phyloP scores from a whole-genome alignment of 2,888 invertebrate species.

The Ashinkailepas kermadecensis region DNA sequence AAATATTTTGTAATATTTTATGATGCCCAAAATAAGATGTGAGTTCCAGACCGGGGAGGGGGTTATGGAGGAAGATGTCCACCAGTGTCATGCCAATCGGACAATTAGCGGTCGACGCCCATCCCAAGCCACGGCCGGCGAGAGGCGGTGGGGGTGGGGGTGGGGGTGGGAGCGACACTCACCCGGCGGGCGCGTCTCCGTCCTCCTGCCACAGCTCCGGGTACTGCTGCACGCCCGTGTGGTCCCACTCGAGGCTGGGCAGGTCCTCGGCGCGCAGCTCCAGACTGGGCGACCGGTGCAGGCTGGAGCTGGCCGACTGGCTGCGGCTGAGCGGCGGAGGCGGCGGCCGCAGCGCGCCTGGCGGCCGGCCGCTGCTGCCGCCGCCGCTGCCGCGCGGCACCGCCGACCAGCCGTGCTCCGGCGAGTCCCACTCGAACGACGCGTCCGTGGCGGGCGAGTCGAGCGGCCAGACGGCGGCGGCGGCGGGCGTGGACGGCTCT shows the following conservation, averaged over 20 bases:
- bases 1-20: too few species aligned
- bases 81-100: too few species aligned
- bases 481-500: background rate
- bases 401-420: constrained; percentile 32
- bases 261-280: constrained; percentile 29
- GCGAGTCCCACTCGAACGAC: constrained; percentile 34
- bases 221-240: constrained; percentile 30
- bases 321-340: background rate
- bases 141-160: too few species aligned
- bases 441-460: constrained; percentile 29
- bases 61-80: too few species aligned
- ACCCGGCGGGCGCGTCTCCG: too few species aligned
- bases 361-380: background rate
- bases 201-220: constrained; percentile 21
- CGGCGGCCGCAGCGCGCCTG: background rate
- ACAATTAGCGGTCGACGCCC: too few species aligned
- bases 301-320: constrained; percentile 7
- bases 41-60: too few species aligned
- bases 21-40: too few species aligned
- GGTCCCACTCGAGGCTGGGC: constrained; percentile 34
- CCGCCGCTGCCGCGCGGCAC: constrained; percentile 11
- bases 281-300: constrained; percentile 5
- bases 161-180: too few species aligned
- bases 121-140: too few species aligned
- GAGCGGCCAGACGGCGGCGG: constrained; percentile 29